A percentile compares a stretch with the other conserved stretches of the same genome.
phyloP scores from a whole-genome alignment of 2,888 invertebrate species.

The Drosophila monieri region DNA sequence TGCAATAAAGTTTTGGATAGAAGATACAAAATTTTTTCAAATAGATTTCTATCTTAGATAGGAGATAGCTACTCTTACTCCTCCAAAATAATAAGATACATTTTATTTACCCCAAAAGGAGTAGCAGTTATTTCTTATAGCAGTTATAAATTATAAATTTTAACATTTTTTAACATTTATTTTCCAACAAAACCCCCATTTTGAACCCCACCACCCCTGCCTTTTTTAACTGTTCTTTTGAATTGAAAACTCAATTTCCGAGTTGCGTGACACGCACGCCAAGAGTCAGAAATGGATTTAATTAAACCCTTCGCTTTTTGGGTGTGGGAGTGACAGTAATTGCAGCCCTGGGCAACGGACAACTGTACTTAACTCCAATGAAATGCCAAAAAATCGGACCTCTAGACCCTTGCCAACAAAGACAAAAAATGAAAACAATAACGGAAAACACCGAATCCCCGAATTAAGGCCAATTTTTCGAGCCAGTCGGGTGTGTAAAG shows the following conservation, averaged over 20 bases:
- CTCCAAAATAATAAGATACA: too few species aligned
- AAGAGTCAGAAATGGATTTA: background rate
- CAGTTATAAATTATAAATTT: too few species aligned
- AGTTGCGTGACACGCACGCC: conserved; percentile 21
- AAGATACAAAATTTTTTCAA: too few species aligned
- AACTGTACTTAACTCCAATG: conserved; percentile 35
- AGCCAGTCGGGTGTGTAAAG: conserved; percentile 37
- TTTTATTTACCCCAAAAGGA: too few species aligned
- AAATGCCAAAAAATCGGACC: conserved; percentile 24
- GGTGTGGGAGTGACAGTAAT: conserved; percentile 12
- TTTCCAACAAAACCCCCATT: background rate
- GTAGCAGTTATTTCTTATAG: too few species aligned
- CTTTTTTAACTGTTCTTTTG: conserved; percentile 31
- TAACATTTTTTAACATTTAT: background rate
- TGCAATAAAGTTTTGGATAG: too few species aligned
- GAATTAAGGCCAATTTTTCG: conserved; percentile 30
- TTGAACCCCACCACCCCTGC: background rate
- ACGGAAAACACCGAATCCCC: conserved; percentile 6
- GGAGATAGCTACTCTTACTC: too few species aligned
- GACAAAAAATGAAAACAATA: background rate
- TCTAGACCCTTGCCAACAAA: conserved; percentile 6
- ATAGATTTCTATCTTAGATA: too few species aligned
- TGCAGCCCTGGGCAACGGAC: conserved; percentile 14
- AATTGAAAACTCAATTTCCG: background rate
- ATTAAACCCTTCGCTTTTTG: conserved; percentile 23